phyloP scores from a whole-genome alignment of 2,113 vertebrate species.

The Talpa occidentalis region DNA sequence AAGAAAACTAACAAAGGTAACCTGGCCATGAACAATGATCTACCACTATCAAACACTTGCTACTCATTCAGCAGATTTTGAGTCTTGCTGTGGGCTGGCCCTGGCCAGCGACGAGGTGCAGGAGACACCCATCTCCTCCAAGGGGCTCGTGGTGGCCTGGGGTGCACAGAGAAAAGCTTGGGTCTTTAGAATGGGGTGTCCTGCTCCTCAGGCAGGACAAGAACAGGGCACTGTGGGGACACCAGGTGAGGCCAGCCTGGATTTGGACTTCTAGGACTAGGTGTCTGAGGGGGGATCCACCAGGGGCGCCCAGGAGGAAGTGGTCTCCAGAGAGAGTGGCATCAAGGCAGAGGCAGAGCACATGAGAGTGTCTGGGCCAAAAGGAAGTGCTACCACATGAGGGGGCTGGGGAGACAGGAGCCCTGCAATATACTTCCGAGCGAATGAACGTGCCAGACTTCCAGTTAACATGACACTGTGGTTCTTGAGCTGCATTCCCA shows the following conservation, averaged over 20 bases:
- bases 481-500: neutral
- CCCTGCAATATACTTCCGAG: too few species aligned
- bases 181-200: neutral
- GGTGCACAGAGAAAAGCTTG: neutral
- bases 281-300: neutral
- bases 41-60: neutral
- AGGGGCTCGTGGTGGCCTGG: neutral
- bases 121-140: neutral
- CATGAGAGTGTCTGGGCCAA: neutral
- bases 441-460: too few species aligned
- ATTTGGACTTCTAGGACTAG: neutral
- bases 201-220: neutral
- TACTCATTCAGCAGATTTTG: neutral
- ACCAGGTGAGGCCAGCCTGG: fast-evolving
- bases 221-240: too few species aligned
- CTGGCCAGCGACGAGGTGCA: neutral
- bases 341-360: neutral
- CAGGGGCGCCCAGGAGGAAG: neutral
- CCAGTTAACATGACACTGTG: neutral
- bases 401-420: too few species aligned
- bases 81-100: neutral
- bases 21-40: neutral
- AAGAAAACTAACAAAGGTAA: neutral
- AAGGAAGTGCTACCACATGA: too few species aligned
- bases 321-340: neutral